Base-by-base conservation (phyloP, 2,888 invertebrate species). In the Perizoma flavofasciatum region DNA sequence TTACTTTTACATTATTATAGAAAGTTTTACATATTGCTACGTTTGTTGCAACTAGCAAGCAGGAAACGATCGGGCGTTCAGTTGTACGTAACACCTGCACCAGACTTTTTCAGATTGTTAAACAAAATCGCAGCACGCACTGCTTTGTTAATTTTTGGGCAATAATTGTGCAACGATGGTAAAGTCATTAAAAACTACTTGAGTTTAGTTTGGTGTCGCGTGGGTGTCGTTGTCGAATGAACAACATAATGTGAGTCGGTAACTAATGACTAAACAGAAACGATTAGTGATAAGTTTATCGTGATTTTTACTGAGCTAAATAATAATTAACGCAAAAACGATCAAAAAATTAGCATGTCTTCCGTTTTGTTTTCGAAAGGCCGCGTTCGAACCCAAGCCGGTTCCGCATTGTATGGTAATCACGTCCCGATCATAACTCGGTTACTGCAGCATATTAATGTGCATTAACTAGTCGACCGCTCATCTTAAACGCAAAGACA, bases 121-220 rank as follows among this genome's bases (percentile, higher is more conserved):
- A 70, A 72, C 77, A 77, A 81, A 77, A 72, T 68, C 67, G 68
- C 67, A 72, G 72, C 77, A 81, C 78, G 80, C 77, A 75, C 77
- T 55, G 47, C 54, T 55, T 58, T 65, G 63, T 63, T 64, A 57
- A 72, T 85, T 83, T 22, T 22, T 22, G 75, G 76, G 68, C 72
- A 85, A 83, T 70, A 71, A 75, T 86, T 86, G 80, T 74, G 85
- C 73, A 86, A 86, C 75, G 80, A 83, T 81, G 84, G 84, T 74
- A 82, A 80, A 79, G 65, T 72, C 59, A 65, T 68, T 68, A 68
- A 68, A 70, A 68, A 70, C 66, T 66, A 65, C 55, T 73, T 69
- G 59, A 74, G 49, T 74, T 72, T 65, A 74, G 72, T 72, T 78
- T 65, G 62, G 69, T 62, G 59, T 65, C 39, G 67, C 70, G 79